phyloP scores from a whole-genome alignment of 2,113 vertebrate genomes.

The Peromyscus leucopus region DNA sequence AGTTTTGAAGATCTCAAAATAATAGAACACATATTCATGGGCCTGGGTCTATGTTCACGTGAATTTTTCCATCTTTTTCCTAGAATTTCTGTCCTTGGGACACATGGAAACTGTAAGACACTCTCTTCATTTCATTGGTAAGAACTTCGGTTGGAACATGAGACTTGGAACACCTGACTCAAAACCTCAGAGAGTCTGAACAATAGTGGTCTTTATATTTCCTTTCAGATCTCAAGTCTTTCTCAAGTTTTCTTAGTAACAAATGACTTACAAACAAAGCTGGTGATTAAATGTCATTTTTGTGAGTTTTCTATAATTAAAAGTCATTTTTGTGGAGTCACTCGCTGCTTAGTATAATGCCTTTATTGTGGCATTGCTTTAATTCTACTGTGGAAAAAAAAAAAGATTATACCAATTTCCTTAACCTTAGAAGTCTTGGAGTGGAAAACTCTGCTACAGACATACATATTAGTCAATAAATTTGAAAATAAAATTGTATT shows the following conservation, averaged over 20 bases:
- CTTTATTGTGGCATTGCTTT: slow-evolving; percentile 61
- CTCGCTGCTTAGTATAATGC: slow-evolving; percentile 16
- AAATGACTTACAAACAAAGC: slow-evolving; percentile 51
- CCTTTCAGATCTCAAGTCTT: not conserved
- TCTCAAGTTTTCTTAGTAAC: slow-evolving; percentile 47
- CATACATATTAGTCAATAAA: slow-evolving; percentile 43
- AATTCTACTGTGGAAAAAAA: slow-evolving; percentile 71
- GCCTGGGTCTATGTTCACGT: not conserved
- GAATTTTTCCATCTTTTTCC: not conserved
- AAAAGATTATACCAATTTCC: slow-evolving; percentile 67
- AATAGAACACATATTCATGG: not conserved
- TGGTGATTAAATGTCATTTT: slow-evolving; percentile 53
- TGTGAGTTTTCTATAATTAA: slow-evolving; percentile 48
- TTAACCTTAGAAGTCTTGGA: slow-evolving; percentile 64
- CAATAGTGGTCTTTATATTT: not conserved
- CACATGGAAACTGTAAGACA: not conserved
- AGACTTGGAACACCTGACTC: not conserved
- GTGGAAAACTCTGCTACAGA: slow-evolving; percentile 64
- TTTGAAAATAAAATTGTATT: slow-evolving; percentile 63
- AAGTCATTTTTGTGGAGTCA: slow-evolving; percentile 57
- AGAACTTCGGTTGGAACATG: not conserved
- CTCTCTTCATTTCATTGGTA: not conserved
- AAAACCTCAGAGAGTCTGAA: not conserved
- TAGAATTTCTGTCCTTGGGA: not conserved
- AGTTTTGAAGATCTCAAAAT: slow-evolving; percentile 2